Evolutionary conservation across 2,888 invertebrate genomes (phyloP).

Genomic region (Lepeophtheirus nordmannii): DNA sequence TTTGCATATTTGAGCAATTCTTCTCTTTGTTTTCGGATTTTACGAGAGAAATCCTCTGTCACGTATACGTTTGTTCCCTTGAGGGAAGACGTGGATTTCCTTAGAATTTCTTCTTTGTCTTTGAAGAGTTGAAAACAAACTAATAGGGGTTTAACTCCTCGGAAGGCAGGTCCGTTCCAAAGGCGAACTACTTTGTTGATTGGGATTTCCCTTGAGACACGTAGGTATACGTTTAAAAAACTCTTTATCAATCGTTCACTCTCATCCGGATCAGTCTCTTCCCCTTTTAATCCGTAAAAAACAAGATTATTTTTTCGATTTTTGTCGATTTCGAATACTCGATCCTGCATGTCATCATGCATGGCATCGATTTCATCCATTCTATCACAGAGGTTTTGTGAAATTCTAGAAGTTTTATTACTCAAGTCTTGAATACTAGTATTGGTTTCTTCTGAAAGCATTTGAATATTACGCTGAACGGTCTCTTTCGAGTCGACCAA

Average conservation of each 20-base stretch:
- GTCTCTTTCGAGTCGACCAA: too few relatives aligned
- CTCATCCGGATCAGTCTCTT: constrained; percentile 20
- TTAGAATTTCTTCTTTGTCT: constrained; percentile 21
- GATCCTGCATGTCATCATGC: constrained; percentile 25
- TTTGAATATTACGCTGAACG: too few relatives aligned
- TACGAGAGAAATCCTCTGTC: constrained; percentile 23
- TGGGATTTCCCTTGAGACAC: constrained; percentile 16
- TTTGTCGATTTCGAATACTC: constrained; percentile 23
- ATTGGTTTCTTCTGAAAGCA: too few relatives aligned
- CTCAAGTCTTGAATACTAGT: too few relatives aligned
- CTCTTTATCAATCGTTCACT: constrained; percentile 7
- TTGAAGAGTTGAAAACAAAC: constrained; percentile 22
- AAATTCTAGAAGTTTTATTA: neutral
- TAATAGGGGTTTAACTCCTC: constrained; percentile 20
- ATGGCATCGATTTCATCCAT: constrained; percentile 23
- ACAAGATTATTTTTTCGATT: constrained; percentile 21
- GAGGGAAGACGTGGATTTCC: constrained; percentile 6
- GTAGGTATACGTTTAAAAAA: constrained; percentile 6
- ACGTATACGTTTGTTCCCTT: constrained; percentile 21
- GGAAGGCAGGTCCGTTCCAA: constrained; percentile 23
- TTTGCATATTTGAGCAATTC: constrained; percentile 22
- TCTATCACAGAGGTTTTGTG: constrained; percentile 8
- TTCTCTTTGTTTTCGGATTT: constrained; percentile 22
- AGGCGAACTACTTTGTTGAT: constrained; percentile 15
- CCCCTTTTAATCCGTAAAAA: constrained; percentile 15